phyloP scores from a whole-genome alignment of 2,113 vertebrate species.

The Regulus satrapa region DNA sequence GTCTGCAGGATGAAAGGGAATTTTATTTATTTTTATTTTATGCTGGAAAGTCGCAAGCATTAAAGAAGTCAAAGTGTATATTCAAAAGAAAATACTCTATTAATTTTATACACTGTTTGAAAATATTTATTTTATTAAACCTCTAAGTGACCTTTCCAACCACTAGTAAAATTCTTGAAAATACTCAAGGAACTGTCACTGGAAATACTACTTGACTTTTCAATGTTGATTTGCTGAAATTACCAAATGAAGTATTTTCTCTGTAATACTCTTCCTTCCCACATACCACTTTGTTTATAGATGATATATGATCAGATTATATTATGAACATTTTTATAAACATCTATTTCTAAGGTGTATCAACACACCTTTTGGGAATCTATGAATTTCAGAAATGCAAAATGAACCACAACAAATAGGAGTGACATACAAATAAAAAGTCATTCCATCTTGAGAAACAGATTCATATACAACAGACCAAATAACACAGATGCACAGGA shows the following conservation, averaged over 20 bases:
- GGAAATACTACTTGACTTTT: slow-evolving; percentile 20
- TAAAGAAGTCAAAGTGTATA: slow-evolving; percentile 3
- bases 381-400: not conserved
- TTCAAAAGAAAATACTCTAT: slow-evolving; percentile 59
- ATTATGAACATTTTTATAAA: slow-evolving; percentile 32
- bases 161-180: slow-evolving; percentile 50
- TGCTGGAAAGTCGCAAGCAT: slow-evolving; percentile 12
- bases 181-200: slow-evolving; percentile 18
- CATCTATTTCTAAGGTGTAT: not conserved
- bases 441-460: not conserved
- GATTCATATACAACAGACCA: not conserved
- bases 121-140: slow-evolving; percentile 29
- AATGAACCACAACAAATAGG: not conserved
- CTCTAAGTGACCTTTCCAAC: slow-evolving; percentile 47
- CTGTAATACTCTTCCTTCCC: not conserved
- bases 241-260: not conserved
- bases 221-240: slow-evolving; percentile 9
- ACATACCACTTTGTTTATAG: not conserved
- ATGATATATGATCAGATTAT: slow-evolving; percentile 5
- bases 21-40: slow-evolving; percentile 48
- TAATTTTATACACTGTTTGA: slow-evolving; percentile 35
- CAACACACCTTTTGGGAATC: not conserved
- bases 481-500: not conserved
- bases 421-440: not conserved
- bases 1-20: not conserved